Evolutionary conservation across 2,797 vertebrate genomes (phyloP).

Genomic region (Diplodus puntazzo): DNA sequence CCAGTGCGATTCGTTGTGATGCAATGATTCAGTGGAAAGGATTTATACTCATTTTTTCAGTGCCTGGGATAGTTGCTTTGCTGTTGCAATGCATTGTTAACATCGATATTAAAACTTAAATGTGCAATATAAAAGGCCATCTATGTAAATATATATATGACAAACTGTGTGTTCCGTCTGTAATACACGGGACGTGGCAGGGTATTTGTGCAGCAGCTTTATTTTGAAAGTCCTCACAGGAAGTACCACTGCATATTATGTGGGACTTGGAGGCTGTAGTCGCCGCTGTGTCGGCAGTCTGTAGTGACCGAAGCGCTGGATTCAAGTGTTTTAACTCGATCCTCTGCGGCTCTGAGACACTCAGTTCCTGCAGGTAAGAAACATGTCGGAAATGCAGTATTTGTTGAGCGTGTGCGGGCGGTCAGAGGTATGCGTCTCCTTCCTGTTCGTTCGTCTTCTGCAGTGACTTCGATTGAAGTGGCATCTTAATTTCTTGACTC

Average conservation of each 20-base stretch:
- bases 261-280: background rate
- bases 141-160: too few species aligned
- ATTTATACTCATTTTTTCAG: background rate
- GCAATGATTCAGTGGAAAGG: background rate
- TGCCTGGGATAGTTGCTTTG: background rate
- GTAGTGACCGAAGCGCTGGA: conserved; percentile 61
- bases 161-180: too few species aligned
- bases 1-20: too few species aligned
- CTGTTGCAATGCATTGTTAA: background rate
- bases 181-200: background rate
- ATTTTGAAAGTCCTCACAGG: conserved; percentile 44
- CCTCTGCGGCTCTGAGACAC: conserved; percentile 13
- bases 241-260: accelerated
- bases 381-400: accelerated
- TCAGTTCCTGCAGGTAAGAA: conserved; percentile 51
- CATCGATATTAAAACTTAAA: background rate
- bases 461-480: conserved; percentile 13
- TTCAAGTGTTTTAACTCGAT: conserved; percentile 54
- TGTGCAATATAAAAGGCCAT: too few species aligned
- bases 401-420: accelerated
- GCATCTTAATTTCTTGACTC: conserved; percentile 28
- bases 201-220: accelerated
- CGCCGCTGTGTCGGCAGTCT: conserved; percentile 12
- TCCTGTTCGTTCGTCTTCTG: background rate
- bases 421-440: accelerated